Base-by-base conservation (phyloP, 2,113 vertebrate species). In the Mus spicilegus region DNA sequence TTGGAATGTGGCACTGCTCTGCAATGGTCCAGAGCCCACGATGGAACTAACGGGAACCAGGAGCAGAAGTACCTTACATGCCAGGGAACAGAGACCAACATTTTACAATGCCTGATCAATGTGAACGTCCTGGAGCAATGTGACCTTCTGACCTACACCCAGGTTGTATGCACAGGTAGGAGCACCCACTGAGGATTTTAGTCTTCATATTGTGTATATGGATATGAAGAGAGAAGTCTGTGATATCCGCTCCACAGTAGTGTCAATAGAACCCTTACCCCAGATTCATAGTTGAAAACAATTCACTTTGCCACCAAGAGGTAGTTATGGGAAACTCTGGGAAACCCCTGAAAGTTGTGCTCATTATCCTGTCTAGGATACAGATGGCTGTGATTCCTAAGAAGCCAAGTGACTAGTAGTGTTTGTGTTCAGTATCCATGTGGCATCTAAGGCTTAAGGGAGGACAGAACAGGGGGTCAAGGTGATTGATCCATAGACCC, bases 51-150 rank as follows among this genome's bases (percentile, higher is more conserved):
- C 20, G 84, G 97, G 46, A 92, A 78, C n/a, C 78, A 97, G 26
- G 97, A 93, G 3, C 51, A 24, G 63, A 95, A 61, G 19, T 22
- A 91, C 86, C 51, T 28, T 78, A 69, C 20, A 61, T 96, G 92
- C 65, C 58, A 51, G 58, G 95, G 95, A 28, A 76, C 84, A 28
- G 95, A 96, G 84, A 16, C 58, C 33, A 65, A 42, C 69, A 54
- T 94, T 65, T 96, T 98, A 61, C 94, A 95, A 13, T 98, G 98
- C 90, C 58, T 30, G 65, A 94, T 97, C 88, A 97, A 98, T 0
- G 92, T 98, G 87, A 96, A 96, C 91, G 80, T 95, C 6, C 70
- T 98, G 78, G 69, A 85, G 39, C 86, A 96, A n/a, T 98, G 98
- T 65, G 88, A 96, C 24, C 94, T 91, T 36, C 97, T 91, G 7